phyloP scores from a whole-genome alignment of 2,888 invertebrate species.

The Limenitis camilla region DNA sequence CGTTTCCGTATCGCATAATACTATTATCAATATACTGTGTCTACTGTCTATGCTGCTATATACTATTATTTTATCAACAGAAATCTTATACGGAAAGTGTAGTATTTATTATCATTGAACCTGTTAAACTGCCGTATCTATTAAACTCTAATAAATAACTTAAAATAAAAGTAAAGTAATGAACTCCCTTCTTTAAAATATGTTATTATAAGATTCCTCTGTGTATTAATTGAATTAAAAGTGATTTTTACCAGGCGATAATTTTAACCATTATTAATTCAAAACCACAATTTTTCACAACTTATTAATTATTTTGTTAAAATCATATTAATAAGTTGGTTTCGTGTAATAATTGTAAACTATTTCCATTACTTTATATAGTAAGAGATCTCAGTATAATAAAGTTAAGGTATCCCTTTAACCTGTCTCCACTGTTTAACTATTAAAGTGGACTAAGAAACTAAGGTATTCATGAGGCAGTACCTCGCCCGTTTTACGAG shows the following conservation, averaged over 20 bases:
- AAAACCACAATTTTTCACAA: neutral
- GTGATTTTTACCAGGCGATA: too few relatives aligned
- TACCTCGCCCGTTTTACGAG: slow-evolving; percentile 63
- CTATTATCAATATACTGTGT: slow-evolving; percentile 10
- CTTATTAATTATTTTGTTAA: slow-evolving; percentile 8
- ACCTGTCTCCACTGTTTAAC: slow-evolving; percentile 55
- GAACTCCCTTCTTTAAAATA: too few relatives aligned
- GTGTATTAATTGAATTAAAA: too few relatives aligned
- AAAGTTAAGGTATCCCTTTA: slow-evolving; percentile 36
- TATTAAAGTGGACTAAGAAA: slow-evolving; percentile 55
- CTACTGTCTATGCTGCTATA: neutral
- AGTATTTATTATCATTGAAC: too few relatives aligned
- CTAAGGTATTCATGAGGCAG: slow-evolving; percentile 70
- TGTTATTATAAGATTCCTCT: too few relatives aligned
- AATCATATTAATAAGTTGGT: slow-evolving; percentile 1
- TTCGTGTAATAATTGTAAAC: slow-evolving; percentile 4
- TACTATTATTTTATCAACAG: neutral
- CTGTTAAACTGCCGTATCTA: too few relatives aligned
- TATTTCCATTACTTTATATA: slow-evolving; percentile 13
- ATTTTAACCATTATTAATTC: too few relatives aligned
- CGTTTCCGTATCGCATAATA: slow-evolving; percentile 21
- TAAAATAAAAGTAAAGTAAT: too few relatives aligned
- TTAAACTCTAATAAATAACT: too few relatives aligned
- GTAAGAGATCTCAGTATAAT: slow-evolving; percentile 27
- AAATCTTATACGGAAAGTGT: too few relatives aligned